Evolutionary conservation across 2,797 vertebrate species (phyloP), one percentile per base, ranked within the genome.

Genomic region (Huso huso): DNA sequence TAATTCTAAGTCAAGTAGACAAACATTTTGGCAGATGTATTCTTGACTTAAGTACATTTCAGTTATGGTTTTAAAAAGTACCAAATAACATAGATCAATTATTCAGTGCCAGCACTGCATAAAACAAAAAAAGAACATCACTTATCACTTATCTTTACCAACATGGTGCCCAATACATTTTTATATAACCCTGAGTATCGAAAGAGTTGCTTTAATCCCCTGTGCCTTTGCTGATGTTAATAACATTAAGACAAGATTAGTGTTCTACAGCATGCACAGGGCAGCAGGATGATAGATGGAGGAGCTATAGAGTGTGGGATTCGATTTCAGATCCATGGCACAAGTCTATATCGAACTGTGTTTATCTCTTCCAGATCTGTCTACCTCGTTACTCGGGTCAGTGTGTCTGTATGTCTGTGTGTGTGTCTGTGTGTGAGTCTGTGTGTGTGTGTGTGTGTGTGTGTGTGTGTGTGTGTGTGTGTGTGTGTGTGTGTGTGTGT

Each of bases 191-290:
- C 37, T 37, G 37, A 37, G 37, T 37, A 37, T 37, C 0, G 61
- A 62, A 37, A 62, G 61, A 18, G 61, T 13, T 15, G 61, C 18
- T 62, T 62, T 48, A 62, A 62, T 62, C 37, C 61, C 15, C 18
- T 62, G 61, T 62, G 15, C 61, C 61, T 62, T 48, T 62, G 61
- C 61, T 62, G 61, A 48, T 18, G 61, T 62, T 62, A 62, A 62
- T 62, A 62, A 62, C 18, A 62, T 62, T 48, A 62, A 48, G 61
- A 62, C 18, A 13, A 62, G 37, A 62, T 62, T 62, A 13, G 37
- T 62, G 61, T 18, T 62, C 18, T 18, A n/a, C 18, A n/a, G 10
- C 10, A 10, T 62, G 61, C 15, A 62, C 7, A 37, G 18, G 18
- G 61, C 61, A 18, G 13, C 48, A 48, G 61, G 61, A 62, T 18